Percentiles rank a stretch among this genome's conserved stretches.
phyloP scores from a whole-genome alignment of 2,797 vertebrate species.

The Fistularia tabacaria region DNA sequence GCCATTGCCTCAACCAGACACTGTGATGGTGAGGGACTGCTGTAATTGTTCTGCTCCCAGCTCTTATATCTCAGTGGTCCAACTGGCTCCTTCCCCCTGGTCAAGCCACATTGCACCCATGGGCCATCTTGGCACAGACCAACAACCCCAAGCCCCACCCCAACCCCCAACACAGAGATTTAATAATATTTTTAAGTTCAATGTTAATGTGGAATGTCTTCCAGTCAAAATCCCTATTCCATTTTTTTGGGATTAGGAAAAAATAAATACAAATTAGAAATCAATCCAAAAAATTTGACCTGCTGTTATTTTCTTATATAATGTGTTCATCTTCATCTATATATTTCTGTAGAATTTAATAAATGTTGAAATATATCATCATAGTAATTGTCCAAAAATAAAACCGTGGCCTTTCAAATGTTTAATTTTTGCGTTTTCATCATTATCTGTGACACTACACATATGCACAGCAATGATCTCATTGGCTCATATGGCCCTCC shows the following conservation, averaged over 20 bases:
- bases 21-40: conserved; percentile 76
- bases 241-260: too few species aligned
- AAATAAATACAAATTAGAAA: too few species aligned
- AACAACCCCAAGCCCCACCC: background rate
- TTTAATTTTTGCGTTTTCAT: conserved; percentile 13
- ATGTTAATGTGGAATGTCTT: conserved; percentile 26
- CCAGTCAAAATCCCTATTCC: conserved; percentile 7
- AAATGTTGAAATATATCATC: too few species aligned
- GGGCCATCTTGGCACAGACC: conserved; percentile 56
- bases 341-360: too few species aligned
- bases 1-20: conserved; percentile 68
- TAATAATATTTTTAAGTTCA: conserved; percentile 35
- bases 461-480: conserved; percentile 47
- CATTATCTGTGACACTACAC: conserved; percentile 48
- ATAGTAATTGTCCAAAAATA: too few species aligned
- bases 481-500: conserved; percentile 47
- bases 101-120: conserved; percentile 56
- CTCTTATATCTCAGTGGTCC: conserved; percentile 63
- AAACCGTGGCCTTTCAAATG: too few species aligned
- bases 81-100: conserved; percentile 63
- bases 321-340: too few species aligned
- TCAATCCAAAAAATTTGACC: too few species aligned
- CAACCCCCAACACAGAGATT: conserved; percentile 13
- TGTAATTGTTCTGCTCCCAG: conserved; percentile 76
- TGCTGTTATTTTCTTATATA: too few species aligned